A percentile compares a stretch with the other conserved stretches of the same genome.
phyloP scores from a whole-genome alignment of 1,140 invertebrate species.

The Procambarus clarkii region DNA sequence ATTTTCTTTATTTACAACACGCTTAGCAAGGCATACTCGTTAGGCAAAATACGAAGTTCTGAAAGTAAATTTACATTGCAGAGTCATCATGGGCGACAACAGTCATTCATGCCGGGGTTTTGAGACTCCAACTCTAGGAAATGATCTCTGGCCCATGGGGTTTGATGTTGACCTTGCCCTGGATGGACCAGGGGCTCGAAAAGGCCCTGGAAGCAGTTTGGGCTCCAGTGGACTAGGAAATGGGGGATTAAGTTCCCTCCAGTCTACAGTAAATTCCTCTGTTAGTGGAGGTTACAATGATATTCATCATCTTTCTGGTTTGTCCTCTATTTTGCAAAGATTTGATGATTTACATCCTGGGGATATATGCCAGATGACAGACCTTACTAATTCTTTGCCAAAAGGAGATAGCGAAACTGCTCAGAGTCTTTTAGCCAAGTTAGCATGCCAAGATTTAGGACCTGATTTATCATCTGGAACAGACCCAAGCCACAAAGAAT shows the following conservation, averaged over 20 bases:
- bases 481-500: conserved; percentile 47
- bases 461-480: conserved; percentile 50
- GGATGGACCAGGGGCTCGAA: conserved; percentile 46
- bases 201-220: conserved; percentile 41
- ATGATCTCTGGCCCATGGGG: conserved; percentile 60
- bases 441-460: conserved; percentile 55
- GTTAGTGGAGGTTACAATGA: conserved; percentile 52
- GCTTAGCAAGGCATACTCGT: too few species aligned
- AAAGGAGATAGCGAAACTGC: conserved; percentile 62
- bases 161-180: conserved; percentile 60
- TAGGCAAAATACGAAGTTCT: not conserved
- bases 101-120: conserved; percentile 59
- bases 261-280: not conserved
- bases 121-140: conserved; percentile 59
- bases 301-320: conserved; percentile 57
- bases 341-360: conserved; percentile 62
- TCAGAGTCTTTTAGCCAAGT: conserved; percentile 59
- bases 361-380: conserved; percentile 63
- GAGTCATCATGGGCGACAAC: conserved; percentile 60
- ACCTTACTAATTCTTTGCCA: conserved; percentile 57
- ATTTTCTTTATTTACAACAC: too few species aligned
- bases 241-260: conserved; percentile 41
- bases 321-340: conserved; percentile 55
- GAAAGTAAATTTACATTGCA: conserved; percentile 32
- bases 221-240: conserved; percentile 29